Base-by-base conservation (phyloP, 2,113 vertebrate species). In the Amblyornis subalaris region DNA sequence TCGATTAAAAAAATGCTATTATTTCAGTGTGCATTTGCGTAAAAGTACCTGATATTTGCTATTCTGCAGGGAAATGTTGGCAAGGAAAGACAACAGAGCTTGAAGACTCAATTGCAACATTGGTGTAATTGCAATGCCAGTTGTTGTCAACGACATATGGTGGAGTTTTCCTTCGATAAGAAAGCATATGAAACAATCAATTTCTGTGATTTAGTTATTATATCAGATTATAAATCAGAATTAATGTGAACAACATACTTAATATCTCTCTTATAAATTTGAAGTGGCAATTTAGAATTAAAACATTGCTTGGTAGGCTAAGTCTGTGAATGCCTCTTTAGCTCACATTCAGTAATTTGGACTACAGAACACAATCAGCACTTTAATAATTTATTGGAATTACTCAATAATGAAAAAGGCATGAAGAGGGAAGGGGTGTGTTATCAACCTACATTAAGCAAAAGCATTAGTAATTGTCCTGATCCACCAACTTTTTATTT, bases 171-270 rank as follows among this genome's bases (percentile, higher is more conserved):
- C 44, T 88, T 94, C 53, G 80, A 90, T 84, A 87, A 97, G 96
- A 89, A 83, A 40, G 47, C 74, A 55, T 87, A 89, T 87, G 90
- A 92, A 95, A 93, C 83, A 91, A 94, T 92, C 55, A 15, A n/a
- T 89, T 94, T 96, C 84, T 94, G 54, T 94, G 75, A 90, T 95
- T 96, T 96, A 90, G 73, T 87, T 93, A 90, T 97, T 95, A 75
- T 65, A 95, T 86, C 79, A 94, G 67, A 93, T 92, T 97, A 93
- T 90, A 95, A 97, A 95, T 95, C 70, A 95, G 88, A 96, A 96
- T 95, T 91, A 96, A 88, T 86, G 72, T 95, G 90, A 95, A 94
- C 9, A 90, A 91, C 88, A 95, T 75, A 85, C 70, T 96, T 96
- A 97, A 93, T 96, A 96, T 96, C 92, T 95, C 90, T 95, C 88